These are phyloP conservation scores for Lycophotia porphyrea DNA, from an alignment of 2,888 invertebrate genomes.

Conservation along the genomic window DNA sequence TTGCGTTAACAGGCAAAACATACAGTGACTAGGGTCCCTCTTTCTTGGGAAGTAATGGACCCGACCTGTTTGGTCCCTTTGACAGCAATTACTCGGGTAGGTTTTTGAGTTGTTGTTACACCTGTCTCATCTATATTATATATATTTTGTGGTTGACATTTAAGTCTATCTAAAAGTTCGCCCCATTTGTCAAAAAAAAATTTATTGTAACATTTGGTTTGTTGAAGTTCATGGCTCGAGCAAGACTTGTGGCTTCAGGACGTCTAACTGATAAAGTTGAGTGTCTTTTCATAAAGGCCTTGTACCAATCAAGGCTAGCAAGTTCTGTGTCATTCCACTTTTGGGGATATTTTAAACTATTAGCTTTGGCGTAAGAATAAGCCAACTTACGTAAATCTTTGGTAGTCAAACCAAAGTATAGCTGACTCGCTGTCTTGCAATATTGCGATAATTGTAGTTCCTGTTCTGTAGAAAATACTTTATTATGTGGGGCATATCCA, in stretches of 20 bases:
- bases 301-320: slow-evolving; percentile 21
- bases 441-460: slow-evolving; percentile 23
- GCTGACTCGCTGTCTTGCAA: slow-evolving; percentile 26
- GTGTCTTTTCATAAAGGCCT: slow-evolving; percentile 24
- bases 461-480: slow-evolving; percentile 14
- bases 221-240: slow-evolving; percentile 24
- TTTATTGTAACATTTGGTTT: slow-evolving; percentile 25
- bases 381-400: too few relatives aligned
- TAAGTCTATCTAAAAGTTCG: slow-evolving; percentile 10
- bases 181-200: slow-evolving; percentile 6
- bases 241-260: slow-evolving; percentile 3
- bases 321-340: slow-evolving; percentile 28
- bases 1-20: too few relatives aligned
- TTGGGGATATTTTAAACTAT: neutral
- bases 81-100: slow-evolving; percentile 9
- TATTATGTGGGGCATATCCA: slow-evolving; percentile 18
- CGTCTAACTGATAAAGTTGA: slow-evolving; percentile 12
- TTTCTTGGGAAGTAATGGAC: too few relatives aligned
- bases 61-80: slow-evolving; percentile 2
- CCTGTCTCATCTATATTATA: slow-evolving; percentile 12
- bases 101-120: slow-evolving; percentile 24
- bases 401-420: slow-evolving; percentile 20
- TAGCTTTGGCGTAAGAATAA: too few relatives aligned
- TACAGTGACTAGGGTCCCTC: too few relatives aligned
- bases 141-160: slow-evolving; percentile 6